Evolutionary conservation across 2,888 invertebrate species (phyloP).

Genomic region (Erpobdella octoculata): DNA sequence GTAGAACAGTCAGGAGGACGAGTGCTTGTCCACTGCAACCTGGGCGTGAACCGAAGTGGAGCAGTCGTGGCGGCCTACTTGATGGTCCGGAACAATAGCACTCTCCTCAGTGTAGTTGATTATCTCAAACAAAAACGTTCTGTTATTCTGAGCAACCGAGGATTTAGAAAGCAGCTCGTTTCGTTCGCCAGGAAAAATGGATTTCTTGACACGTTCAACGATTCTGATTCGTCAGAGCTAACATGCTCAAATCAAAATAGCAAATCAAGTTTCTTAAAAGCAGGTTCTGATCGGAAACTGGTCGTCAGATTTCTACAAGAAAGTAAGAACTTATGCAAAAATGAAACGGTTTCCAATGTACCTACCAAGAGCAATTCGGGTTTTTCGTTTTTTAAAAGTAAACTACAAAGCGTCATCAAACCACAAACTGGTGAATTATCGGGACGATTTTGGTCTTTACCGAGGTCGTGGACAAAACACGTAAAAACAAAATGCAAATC

Average conservation of each 20-base stretch:
- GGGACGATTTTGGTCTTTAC: constrained; percentile 4
- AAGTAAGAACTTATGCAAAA: background rate
- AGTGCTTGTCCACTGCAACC: constrained; percentile 38
- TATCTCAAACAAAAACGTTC: constrained; percentile 36
- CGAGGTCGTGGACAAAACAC: background rate
- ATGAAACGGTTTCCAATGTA: background rate
- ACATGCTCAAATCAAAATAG: background rate
- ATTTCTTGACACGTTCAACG: constrained; percentile 29
- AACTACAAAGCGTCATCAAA: background rate
- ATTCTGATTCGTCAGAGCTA: background rate
- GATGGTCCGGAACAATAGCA: constrained; percentile 32
- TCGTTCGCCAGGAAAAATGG: constrained; percentile 34
- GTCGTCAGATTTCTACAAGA: background rate
- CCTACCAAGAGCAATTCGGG: background rate
- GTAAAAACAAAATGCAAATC: background rate
- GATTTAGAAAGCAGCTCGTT: constrained; percentile 37
- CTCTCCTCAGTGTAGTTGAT: constrained; percentile 34
- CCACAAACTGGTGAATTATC: background rate
- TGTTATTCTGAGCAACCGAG: constrained; percentile 36
- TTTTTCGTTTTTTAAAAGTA: background rate
- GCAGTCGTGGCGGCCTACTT: constrained; percentile 38
- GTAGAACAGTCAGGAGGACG: constrained; percentile 32
- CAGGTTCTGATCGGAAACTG: background rate
- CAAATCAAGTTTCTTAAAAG: background rate
- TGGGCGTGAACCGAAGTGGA: constrained; percentile 39